Percentiles rank a stretch among this genome's conserved stretches.
phyloP scores from a whole-genome alignment of 2,888 invertebrate genomes.

The Hypomecis punctinalis region DNA sequence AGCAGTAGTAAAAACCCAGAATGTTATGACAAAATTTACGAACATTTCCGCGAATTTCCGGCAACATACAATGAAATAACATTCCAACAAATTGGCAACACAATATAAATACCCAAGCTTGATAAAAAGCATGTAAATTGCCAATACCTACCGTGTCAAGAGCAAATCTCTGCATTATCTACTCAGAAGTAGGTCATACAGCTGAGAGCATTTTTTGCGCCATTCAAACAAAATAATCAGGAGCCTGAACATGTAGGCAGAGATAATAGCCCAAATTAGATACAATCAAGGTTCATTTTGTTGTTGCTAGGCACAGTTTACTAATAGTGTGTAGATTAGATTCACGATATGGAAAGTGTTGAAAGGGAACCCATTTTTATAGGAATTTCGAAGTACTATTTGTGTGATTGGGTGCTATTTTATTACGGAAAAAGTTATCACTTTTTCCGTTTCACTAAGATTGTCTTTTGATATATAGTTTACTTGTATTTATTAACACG shows the following conservation, averaged over 20 bases:
- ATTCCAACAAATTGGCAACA: conserved; percentile 1
- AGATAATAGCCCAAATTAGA: conserved; percentile 32
- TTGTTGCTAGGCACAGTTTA: conserved; percentile 31
- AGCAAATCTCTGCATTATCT: conserved; percentile 27
- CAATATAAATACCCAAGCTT: conserved; percentile 1
- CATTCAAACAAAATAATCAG: conserved; percentile 30
- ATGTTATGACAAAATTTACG: too few relatives aligned
- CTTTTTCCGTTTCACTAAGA: too few relatives aligned
- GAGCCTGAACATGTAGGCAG: conserved; percentile 19
- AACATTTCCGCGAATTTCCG: too few relatives aligned
- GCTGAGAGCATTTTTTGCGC: conserved; percentile 25
- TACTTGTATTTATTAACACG: too few relatives aligned
- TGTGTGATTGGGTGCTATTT: too few relatives aligned
- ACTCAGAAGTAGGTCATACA: conserved; percentile 29
- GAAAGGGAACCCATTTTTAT: background rate
- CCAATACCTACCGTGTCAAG: conserved; percentile 28
- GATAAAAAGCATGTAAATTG: conserved; percentile 13
- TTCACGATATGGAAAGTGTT: background rate
- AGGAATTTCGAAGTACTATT: background rate
- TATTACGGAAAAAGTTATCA: too few relatives aligned
- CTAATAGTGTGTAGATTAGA: conserved; percentile 1
- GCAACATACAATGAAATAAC: background rate
- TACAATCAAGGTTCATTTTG: conserved; percentile 31
- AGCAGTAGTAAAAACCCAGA: too few relatives aligned
- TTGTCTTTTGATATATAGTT: too few relatives aligned